Conservation (phyloP, 1,140 invertebrate genomes). For the Patella vulgata region DNA sequence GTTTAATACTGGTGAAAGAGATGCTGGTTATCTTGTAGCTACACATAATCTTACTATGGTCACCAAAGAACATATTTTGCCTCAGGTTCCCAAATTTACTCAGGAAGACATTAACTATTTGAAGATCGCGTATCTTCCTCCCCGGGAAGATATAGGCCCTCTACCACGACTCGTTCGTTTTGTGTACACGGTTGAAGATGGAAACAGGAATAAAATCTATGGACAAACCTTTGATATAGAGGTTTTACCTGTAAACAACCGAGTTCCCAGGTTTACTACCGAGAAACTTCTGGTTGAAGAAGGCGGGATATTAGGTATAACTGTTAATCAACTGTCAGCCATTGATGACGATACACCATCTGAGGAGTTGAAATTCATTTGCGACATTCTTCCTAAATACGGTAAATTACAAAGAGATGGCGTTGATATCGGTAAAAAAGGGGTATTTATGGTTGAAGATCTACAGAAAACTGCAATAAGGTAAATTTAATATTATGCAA, state of each 20-base stretch:
- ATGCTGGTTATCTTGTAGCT: slow-evolving; percentile 64
- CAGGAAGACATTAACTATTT: slow-evolving; percentile 66
- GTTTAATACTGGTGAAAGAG: slow-evolving; percentile 50
- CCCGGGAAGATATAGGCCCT: slow-evolving; percentile 64
- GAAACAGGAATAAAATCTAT: slow-evolving; percentile 61
- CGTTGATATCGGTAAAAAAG: slow-evolving; percentile 47
- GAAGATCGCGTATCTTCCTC: slow-evolving; percentile 67
- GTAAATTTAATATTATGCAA: no score
- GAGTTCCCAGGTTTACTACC: slow-evolving; percentile 60
- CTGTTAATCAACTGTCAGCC: slow-evolving; percentile 59
- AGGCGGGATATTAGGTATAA: slow-evolving; percentile 59
- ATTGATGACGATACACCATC: slow-evolving; percentile 63
- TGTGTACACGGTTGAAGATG: slow-evolving; percentile 64
- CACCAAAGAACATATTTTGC: slow-evolving; percentile 45
- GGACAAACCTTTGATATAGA: slow-evolving; percentile 66
- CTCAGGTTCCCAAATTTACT: slow-evolving; percentile 55
- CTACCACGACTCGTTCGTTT: slow-evolving; percentile 62
- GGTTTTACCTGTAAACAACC: slow-evolving; percentile 65
- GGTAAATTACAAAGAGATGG: slow-evolving; percentile 63
- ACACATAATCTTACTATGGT: slow-evolving; percentile 58
- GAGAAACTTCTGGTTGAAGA: slow-evolving; percentile 63
- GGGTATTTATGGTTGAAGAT: slow-evolving; percentile 60
- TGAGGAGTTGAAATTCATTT: slow-evolving; percentile 58
- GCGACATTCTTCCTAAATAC: slow-evolving; percentile 58
- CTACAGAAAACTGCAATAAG: slow-evolving; percentile 56